Evolutionary conservation across 2,797 vertebrate species (phyloP).

Genomic region (Pelodytes ibericus): DNA sequence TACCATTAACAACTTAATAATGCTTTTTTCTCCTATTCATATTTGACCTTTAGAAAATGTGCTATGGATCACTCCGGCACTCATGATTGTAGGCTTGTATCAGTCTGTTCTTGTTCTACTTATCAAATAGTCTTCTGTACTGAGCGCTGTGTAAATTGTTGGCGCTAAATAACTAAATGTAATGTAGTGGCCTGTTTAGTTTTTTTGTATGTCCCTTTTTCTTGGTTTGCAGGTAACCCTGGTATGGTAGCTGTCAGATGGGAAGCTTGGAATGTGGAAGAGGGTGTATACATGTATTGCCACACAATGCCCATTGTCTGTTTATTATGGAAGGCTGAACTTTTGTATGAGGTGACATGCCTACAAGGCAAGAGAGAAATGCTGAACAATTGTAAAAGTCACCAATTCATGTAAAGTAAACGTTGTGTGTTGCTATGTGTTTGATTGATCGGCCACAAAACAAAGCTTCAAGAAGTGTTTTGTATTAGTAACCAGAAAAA

Average conservation of each 20-base stretch:
- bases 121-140: too few species aligned
- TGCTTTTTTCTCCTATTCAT: too few species aligned
- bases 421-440: neutral
- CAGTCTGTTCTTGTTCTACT: too few species aligned
- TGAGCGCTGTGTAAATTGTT: too few species aligned
- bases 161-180: too few species aligned
- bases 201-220: too few species aligned
- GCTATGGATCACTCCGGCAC: too few species aligned
- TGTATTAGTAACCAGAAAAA: neutral
- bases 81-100: too few species aligned
- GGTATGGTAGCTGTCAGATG: neutral
- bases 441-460: neutral
- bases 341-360: neutral
- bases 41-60: too few species aligned
- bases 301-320: constrained; percentile 3
- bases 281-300: neutral
- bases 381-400: neutral
- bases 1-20: too few species aligned
- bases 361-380: constrained; percentile 4
- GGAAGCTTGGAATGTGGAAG: neutral
- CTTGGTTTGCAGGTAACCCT: neutral
- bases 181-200: too few species aligned
- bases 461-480: neutral
- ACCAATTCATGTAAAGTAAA: neutral
- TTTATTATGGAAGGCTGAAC: neutral